Conservation (phyloP, 2,113 vertebrate species). For the Scopus umbretta region DNA sequence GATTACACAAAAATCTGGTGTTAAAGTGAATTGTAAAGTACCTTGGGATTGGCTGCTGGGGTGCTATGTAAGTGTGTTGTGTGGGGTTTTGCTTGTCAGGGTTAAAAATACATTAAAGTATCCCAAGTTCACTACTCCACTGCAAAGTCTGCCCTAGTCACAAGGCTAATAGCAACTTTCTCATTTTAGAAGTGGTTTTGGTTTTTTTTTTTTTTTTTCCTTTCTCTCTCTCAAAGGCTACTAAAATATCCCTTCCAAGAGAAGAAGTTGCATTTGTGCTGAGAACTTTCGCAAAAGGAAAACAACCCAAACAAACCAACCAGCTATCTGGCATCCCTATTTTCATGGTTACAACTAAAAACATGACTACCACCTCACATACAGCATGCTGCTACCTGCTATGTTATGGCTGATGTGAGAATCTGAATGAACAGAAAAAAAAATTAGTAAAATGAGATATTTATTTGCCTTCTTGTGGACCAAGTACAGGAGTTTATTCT, state of each 20-base stretch:
- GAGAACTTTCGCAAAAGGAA: neutral
- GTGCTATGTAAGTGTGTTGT: neutral
- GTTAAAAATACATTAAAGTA: neutral
- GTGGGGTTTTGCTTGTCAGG: neutral
- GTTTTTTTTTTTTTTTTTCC: neutral
- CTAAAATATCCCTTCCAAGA: neutral
- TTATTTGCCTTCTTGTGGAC: neutral
- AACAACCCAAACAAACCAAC: neutral
- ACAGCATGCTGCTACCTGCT: conserved; percentile 10
- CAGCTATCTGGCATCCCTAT: neutral
- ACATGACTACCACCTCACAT: neutral
- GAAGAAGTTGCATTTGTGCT: neutral
- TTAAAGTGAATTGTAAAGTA: neutral
- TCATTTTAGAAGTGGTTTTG: neutral
- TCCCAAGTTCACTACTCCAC: neutral
- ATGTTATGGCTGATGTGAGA: neutral
- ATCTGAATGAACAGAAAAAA: neutral
- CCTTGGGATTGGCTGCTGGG: neutral
- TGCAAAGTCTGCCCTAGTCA: neutral
- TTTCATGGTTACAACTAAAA: neutral
- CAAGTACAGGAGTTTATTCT: neutral
- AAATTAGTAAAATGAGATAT: neutral
- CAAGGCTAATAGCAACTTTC: neutral
- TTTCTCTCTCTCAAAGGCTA: neutral
- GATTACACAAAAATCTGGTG: neutral